Evolutionary conservation across 2,888 invertebrate genomes (phyloP).

Genomic region (Yponomeuta sedellus): DNA sequence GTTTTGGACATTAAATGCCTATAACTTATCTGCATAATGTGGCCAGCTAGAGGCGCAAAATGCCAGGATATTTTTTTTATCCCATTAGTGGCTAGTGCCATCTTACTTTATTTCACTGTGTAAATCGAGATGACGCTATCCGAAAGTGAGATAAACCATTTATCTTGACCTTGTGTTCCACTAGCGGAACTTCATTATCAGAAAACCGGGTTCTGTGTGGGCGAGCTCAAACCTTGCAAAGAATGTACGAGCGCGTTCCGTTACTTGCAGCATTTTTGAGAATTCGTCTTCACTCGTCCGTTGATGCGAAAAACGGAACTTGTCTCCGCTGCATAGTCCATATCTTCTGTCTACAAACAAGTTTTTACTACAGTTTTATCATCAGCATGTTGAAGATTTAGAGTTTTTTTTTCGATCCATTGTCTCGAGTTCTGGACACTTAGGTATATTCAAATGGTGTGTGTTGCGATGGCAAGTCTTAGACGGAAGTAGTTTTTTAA

Average conservation of each 20-base stretch:
- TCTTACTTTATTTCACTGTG: no score
- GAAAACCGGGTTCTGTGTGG: not conserved
- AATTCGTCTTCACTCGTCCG: not conserved
- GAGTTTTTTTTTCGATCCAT: not conserved
- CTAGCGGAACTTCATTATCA: not conserved
- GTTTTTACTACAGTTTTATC: not conserved
- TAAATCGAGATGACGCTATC: no score
- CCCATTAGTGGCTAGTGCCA: no score
- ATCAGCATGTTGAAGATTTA: not conserved
- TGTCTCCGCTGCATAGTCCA: not conserved
- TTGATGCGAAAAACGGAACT: not conserved
- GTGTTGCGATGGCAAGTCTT: not conserved
- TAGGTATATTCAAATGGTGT: not conserved
- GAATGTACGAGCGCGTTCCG: not conserved
- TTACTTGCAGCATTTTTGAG: not conserved
- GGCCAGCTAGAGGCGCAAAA: no score
- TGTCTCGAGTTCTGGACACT: conserved; percentile 9
- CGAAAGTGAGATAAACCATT: no score
- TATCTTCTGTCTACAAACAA: not conserved
- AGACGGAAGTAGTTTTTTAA: not conserved
- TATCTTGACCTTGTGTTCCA: no score
- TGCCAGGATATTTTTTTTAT: no score
- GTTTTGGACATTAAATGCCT: no score
- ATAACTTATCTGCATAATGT: no score
- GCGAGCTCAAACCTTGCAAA: not conserved